Base-by-base conservation (phyloP, 2,113 vertebrate species). In the Salvelinus alpinus region DNA sequence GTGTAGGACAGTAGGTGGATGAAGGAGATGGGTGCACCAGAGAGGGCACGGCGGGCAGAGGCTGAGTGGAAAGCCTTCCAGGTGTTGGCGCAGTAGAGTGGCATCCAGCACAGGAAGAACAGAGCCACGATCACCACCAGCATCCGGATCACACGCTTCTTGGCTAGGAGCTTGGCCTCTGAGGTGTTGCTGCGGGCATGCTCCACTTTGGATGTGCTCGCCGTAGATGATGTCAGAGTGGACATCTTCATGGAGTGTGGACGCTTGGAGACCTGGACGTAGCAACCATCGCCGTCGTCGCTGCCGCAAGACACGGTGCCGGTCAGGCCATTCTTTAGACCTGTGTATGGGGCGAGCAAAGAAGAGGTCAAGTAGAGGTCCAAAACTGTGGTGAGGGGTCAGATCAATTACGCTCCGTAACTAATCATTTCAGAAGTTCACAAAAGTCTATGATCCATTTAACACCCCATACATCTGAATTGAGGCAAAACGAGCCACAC, bases 91-190 rank as follows among this genome's bases (percentile, higher is more conserved):
- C 93, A 92, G 75, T 96, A 98, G 48, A 99, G 71, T 0, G 97
- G 97, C 95, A 98, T 91, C 97, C 97, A 99, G 84, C 97, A 99
- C 51, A 97, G 77, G 80, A 99, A 99, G 89, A 98, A 99, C 57
- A 96, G 90, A 70, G 91, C 92, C 66, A 99, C 97, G 0, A 99
- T 97, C 81, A 97, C 95, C 78, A 97, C 93, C 77, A 99, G 88
- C 97, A 99, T 99, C 57, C 96, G 95, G 81, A 99, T 96, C 67
- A 99, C 97, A 0, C 96, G 94, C 82, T 95, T 95, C 91, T 99
- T 99, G 73, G 96, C 97, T 82, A 94, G 88, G 78, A 99, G 94
- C 82, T 96, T 96, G 38, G 95, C 95, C 81, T 95, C 94, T 0
- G 93, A 94, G 18, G 93, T 93, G 87, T 94, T 96, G 83, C 93